Percentiles rank a stretch among this genome's conserved stretches.
These are phyloP conservation scores for Neogale vison DNA, from an alignment of 2,113 vertebrate genomes.

Conservation along the genomic window DNA sequence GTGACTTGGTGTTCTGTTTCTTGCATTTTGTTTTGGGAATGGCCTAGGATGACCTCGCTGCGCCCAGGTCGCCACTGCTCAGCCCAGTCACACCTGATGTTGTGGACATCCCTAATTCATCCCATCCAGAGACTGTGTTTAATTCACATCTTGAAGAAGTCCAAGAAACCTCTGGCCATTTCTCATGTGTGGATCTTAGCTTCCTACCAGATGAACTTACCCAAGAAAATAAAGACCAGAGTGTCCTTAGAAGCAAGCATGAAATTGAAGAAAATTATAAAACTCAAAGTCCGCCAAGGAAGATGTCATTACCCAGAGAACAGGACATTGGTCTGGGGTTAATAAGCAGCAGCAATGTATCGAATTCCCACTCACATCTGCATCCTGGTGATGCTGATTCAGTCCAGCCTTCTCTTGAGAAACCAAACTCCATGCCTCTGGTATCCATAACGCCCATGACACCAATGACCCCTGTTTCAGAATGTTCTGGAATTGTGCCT, in stretches of 20 bases:
- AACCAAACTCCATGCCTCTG: conserved; percentile 82
- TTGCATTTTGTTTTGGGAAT: conserved; percentile 37
- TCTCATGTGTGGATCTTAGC: conserved; percentile 91
- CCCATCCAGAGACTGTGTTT: conserved; percentile 56
- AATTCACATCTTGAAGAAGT: conserved; percentile 72
- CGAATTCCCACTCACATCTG: neutral
- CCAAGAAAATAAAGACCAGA: conserved; percentile 79
- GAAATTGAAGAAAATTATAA: conserved; percentile 20
- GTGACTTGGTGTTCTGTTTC: conserved; percentile 15
- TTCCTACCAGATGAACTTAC: conserved; percentile 93
- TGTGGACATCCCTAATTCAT: conserved; percentile 75
- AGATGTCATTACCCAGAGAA: accelerated
- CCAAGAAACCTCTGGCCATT: conserved; percentile 81
- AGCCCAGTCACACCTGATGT: conserved; percentile 79
- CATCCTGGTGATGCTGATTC: conserved; percentile 16
- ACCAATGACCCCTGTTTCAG: conserved; percentile 88
- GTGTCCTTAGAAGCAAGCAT: conserved; percentile 1
- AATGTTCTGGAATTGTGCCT: conserved; percentile 94
- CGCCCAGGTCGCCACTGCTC: conserved; percentile 72
- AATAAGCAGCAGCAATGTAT: conserved; percentile 48
- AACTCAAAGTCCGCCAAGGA: conserved; percentile 39
- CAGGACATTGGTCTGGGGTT: conserved; percentile 73
- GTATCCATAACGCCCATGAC: conserved; percentile 92
- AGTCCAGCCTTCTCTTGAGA: conserved; percentile 55
- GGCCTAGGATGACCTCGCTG: conserved; percentile 78